A percentile compares a stretch with the other conserved stretches of the same genome.
Evolutionary conservation across 2,113 vertebrate genomes (phyloP).

Genomic region (Fregata magnificens): DNA sequence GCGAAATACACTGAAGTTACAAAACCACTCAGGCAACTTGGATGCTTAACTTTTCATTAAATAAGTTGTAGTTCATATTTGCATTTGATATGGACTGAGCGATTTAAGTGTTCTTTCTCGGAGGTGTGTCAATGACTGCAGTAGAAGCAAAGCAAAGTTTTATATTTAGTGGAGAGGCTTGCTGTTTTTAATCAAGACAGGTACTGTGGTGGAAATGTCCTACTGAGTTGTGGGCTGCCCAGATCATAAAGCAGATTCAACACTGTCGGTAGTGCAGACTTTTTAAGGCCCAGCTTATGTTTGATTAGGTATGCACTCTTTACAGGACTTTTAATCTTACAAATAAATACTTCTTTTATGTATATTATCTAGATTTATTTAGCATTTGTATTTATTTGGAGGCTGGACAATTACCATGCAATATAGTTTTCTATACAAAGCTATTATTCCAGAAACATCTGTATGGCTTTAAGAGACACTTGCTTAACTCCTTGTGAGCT

Average conservation of each 20-base stretch:
- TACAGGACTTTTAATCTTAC: neutral
- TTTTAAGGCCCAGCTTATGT: neutral
- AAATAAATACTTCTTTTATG: neutral
- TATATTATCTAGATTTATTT: neutral
- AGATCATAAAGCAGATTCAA: neutral
- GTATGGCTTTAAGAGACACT: neutral
- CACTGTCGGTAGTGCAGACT: fast-evolving
- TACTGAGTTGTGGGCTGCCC: neutral
- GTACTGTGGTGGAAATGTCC: neutral
- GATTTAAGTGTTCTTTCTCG: neutral
- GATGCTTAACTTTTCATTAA: neutral
- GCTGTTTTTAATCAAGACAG: neutral
- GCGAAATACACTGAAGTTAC: neutral
- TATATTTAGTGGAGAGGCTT: neutral
- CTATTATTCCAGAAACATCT: neutral
- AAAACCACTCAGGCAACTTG: neutral
- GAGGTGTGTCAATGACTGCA: neutral
- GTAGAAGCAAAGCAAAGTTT: neutral
- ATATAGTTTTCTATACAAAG: neutral
- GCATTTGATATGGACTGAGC: neutral
- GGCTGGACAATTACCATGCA: neutral
- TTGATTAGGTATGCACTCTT: neutral
- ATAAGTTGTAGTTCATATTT: neutral
- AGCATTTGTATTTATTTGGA: neutral
- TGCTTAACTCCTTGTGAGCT: neutral